Evolutionary conservation across 2,888 invertebrate genomes (phyloP), one percentile per base, ranked within the genome.

Genomic region (Nemurella pictetii): DNA sequence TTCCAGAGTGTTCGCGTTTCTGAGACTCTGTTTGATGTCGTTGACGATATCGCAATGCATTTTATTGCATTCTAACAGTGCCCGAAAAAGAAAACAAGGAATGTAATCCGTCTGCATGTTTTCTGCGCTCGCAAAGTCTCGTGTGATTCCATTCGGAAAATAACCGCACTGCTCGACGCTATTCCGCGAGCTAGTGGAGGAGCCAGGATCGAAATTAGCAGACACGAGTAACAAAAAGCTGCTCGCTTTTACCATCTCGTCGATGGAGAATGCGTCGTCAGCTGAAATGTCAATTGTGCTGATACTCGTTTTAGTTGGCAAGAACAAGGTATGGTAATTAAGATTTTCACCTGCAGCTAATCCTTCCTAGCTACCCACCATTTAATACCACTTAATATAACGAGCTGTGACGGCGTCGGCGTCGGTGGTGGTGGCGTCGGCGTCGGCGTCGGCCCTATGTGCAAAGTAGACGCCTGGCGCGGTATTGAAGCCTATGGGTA

Each of bases 401-500:
- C 55, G 55, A 55, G 55, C 55, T 55, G 55, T 55, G 55, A 55
- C 55, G 55, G 20, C 55, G 55, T 3, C 55, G 55, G 55, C 20
- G 55, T 12, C 55, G 55, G 9, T 20, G 55, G 20, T 20, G 3
- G n/a, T n/a, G 55, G 9, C 15, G 55, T 20, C 20, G 55, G 55
- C 55, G 35, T 35, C 35, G 35, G 35, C 35, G 35, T 35, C 35
- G 35, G n/a, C 12, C 35, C 35, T 55, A 55, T 55, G 55, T 55
- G 55, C 55, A 55, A 55, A 55, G 12, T 20, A 55, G 55, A 55
- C 55, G 55, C 55, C 35, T 20, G 55, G 20, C 55, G 28, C 28
- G 35, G 85, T 35, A 82, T 85, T 84, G 85, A 72, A 84, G 85
- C 85, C 85, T 84, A 85, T 85, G 78, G 78, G 27, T 82, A 83